Conservation (phyloP, 2,888 invertebrate genomes). For the Acanthosoma haemorrhoidale region DNA sequence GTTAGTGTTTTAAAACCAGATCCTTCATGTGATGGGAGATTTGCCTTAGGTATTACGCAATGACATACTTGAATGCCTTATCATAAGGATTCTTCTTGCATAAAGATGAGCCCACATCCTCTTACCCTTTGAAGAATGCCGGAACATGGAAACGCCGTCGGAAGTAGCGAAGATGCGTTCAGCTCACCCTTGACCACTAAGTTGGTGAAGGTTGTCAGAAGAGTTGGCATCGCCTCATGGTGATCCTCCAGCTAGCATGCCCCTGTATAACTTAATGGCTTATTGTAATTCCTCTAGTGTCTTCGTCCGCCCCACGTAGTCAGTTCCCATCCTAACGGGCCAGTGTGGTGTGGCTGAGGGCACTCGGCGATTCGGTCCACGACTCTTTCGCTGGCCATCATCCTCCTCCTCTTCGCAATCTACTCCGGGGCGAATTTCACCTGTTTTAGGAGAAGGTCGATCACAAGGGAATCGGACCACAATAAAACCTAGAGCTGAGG, state of each 20-base stretch:
- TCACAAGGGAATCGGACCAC: background rate
- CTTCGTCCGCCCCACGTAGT: background rate
- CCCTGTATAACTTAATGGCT: background rate
- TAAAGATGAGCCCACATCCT: no score
- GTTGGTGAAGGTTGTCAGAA: background rate
- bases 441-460: background rate
- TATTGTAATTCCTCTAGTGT: background rate
- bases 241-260: background rate
- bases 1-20: no score
- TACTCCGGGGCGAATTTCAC: background rate
- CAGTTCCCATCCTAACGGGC: conserved; percentile 9
- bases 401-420: background rate
- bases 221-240: background rate
- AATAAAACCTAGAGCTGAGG: background rate
- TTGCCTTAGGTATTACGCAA: no score
- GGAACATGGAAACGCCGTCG: no score
- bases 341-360: background rate
- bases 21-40: no score
- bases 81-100: no score
- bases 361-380: background rate
- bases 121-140: no score
- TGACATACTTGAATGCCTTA: no score
- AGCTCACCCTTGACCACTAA: background rate
- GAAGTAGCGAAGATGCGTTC: no score
- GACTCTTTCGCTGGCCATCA: background rate